Percentiles rank a stretch among this genome's conserved stretches.
Conservation (phyloP, 2,888 invertebrate genomes). For the Temnothorax unifasciatus region DNA sequence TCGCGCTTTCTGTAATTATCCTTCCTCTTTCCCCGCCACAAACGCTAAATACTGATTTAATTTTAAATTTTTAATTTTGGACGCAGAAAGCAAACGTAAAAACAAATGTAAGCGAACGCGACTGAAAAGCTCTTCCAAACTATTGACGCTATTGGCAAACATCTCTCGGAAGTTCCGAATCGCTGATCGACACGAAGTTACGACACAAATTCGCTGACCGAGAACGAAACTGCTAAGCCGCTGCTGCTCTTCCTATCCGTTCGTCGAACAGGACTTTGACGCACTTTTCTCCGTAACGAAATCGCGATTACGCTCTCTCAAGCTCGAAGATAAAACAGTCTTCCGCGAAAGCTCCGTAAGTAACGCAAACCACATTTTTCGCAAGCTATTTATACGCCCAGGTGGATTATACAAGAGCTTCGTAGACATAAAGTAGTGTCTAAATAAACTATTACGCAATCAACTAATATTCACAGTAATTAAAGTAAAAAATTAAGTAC, state of each 20-base stretch:
- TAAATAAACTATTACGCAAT: background rate
- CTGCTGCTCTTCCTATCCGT: conserved; percentile 44
- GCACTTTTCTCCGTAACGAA: conserved; percentile 66
- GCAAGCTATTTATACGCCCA: conserved; percentile 16
- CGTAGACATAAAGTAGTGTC: background rate
- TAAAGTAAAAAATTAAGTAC: background rate
- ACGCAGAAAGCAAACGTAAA: background rate
- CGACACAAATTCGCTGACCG: conserved; percentile 53
- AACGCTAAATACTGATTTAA: background rate
- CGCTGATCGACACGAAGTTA: conserved; percentile 23
- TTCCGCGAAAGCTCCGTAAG: conserved; percentile 61
- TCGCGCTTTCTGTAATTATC: background rate
- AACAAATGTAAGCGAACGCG: background rate
- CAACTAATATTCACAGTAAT: background rate
- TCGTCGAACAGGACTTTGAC: conserved; percentile 70
- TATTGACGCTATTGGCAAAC: conserved; percentile 50
- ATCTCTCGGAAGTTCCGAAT: conserved; percentile 18
- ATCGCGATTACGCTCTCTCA: conserved; percentile 53
- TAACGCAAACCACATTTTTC: background rate
- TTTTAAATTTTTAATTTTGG: conserved; percentile 5
- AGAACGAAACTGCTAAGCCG: conserved; percentile 56
- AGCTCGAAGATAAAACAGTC: conserved; percentile 57
- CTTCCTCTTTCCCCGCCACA: background rate
- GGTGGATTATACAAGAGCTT: background rate
- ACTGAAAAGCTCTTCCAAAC: conserved; percentile 28